These are phyloP conservation scores for Isotomurus palustris DNA, from an alignment of 2,888 invertebrate genomes.

Conservation along the genomic window DNA sequence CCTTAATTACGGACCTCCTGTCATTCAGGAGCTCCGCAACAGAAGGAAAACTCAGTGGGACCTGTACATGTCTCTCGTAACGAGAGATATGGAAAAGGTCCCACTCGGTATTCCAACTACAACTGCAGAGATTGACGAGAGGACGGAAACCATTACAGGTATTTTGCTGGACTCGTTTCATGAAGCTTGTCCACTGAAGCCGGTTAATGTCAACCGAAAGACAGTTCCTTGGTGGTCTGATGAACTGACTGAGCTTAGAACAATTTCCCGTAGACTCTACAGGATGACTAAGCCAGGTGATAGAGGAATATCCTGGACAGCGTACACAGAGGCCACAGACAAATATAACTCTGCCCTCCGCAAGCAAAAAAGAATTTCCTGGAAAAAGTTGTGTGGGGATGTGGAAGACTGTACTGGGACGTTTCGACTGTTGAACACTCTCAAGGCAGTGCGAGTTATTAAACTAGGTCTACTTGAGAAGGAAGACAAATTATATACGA, in stretches of 20 bases:
- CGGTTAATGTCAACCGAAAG: background rate
- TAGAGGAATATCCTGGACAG: background rate
- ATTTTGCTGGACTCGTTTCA: background rate
- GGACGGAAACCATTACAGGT: background rate
- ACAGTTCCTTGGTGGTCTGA: constrained; percentile 16
- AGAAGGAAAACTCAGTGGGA: constrained; percentile 19
- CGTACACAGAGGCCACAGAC: constrained; percentile 1
- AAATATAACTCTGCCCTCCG: background rate
- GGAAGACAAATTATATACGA: constrained; percentile 1
- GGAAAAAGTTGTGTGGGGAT: constrained; percentile 1
- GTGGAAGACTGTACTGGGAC: background rate
- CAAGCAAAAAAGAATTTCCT: constrained; percentile 3
- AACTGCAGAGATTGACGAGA: background rate
- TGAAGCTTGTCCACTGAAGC: constrained; percentile 14
- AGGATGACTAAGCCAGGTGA: background rate
- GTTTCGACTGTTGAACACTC: constrained; percentile 4
- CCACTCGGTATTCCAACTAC: background rate
- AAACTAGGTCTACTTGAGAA: constrained; percentile 8
- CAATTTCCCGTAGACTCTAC: background rate
- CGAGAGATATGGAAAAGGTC: no score
- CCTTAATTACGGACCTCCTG: background rate
- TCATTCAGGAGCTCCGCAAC: constrained; percentile 1
- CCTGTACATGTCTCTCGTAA: background rate
- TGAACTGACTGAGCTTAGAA: constrained; percentile 5
- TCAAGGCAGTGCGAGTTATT: background rate